Base-by-base conservation (phyloP, 1,140 invertebrate species). In the Drosophila jambulina region DNA sequence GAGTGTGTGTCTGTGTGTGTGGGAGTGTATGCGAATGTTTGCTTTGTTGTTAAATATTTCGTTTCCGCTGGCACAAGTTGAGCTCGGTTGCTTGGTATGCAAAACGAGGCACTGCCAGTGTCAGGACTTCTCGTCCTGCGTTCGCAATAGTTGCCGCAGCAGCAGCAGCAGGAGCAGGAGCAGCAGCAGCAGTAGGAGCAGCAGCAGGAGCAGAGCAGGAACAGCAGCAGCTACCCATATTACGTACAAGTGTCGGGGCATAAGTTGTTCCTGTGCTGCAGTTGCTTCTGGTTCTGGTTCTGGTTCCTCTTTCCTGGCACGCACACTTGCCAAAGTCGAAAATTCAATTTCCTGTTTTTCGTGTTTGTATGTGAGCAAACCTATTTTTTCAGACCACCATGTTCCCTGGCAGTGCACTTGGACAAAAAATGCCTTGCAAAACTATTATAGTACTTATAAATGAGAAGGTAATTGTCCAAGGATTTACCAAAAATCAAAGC, bases 281-380 rank as follows among this genome's bases (percentile, higher is more conserved):
- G 49, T 57, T 29, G 34, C n/a, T 68, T 43, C 46, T 70, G 40
- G 36, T 48, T n/a, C 71, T 38, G 53, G 15, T 29, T 58, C 62
- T 70, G 75, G 63, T 71, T 70, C 75, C 65, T 79, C 70, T 46
- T 84, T 84, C 81, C 81, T 88, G 83, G 80, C 84, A 87, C 83
- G 85, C 83, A 74, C 78, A 86, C 86, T 91, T 91, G 86, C 72
- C 86, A 91, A 91, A 91, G 86, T 91, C 86, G 86, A 91, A 91
- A 91, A 91, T 91, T 91, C 86, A 91, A 91, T 91, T 91, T 91
- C 86, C 86, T 91, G 86, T 91, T 85, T 91, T 91, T 85, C 86
- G 79, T 87, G 72, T 80, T 80, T 76, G 79, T 84, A 88, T 88
- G 85, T 88, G 80, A 80, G 80, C 42, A 68, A 58, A 62, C 59